These are phyloP conservation scores for Odobenus rosmarus DNA, from an alignment of 2,113 vertebrate species.

Conservation along the genomic window DNA sequence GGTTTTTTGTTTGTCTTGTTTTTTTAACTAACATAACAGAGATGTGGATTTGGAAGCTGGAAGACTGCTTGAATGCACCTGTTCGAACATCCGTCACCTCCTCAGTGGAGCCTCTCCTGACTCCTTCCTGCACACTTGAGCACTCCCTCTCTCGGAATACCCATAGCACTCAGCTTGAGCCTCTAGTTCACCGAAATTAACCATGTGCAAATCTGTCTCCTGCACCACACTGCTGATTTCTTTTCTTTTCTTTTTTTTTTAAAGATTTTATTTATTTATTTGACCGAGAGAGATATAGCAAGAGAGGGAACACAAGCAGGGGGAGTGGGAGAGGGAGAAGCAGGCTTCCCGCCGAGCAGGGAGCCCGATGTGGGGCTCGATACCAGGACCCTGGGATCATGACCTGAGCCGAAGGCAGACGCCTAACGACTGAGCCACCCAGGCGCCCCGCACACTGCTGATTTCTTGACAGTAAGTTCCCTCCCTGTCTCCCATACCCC, in stretches of 20 bases:
- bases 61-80: not conserved
- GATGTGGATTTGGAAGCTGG: not conserved
- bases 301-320: no score
- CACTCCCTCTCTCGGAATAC: not conserved
- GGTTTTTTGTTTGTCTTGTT: not conserved
- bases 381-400: no score
- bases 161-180: not conserved
- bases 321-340: no score
- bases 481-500: no score
- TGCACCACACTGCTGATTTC: not conserved
- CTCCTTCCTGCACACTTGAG: accelerated
- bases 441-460: no score
- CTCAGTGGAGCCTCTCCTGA: accelerated
- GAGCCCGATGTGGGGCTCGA: no score
- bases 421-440: no score
- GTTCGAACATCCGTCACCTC: not conserved
- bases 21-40: not conserved
- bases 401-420: no score
- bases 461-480: not conserved
- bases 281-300: no score
- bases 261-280: no score
- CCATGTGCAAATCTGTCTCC: not conserved
- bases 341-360: no score
- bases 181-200: not conserved
- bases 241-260: no score